A percentile compares a stretch with the other conserved stretches of the same genome.
Conservation (phyloP, 92 coral and sea anemone genomes). For the Siderastrea radians region DNA sequence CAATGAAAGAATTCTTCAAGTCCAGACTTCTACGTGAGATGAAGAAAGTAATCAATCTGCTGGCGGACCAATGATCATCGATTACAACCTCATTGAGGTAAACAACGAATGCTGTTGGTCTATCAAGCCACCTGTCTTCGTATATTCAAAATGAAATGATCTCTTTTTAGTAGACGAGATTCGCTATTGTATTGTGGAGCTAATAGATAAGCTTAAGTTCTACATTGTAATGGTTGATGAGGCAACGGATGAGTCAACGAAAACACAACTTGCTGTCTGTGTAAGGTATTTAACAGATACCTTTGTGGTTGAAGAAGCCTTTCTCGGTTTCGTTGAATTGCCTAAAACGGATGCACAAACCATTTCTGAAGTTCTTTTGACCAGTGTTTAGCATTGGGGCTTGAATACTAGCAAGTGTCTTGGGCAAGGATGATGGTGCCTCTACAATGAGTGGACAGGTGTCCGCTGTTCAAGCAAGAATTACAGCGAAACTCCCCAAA, state of each 20-base stretch:
- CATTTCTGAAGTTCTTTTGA: slow-evolving; percentile 22
- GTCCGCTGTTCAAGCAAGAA: slow-evolving; percentile 38
- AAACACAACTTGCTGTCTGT: too few relatives aligned
- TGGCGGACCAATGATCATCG: too few relatives aligned
- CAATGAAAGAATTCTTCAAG: too few relatives aligned
- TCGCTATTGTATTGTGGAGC: neutral
- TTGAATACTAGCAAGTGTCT: slow-evolving; percentile 25
- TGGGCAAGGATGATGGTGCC: slow-evolving; percentile 62
- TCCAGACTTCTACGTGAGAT: too few relatives aligned
- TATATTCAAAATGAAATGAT: slow-evolving; percentile 53
- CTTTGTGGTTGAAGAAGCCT: too few relatives aligned
- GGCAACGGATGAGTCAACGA: slow-evolving; percentile 23
- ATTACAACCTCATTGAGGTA: too few relatives aligned
- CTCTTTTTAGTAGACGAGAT: neutral
- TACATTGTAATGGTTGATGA: slow-evolving; percentile 50
- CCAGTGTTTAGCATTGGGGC: too few relatives aligned
- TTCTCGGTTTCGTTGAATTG: slow-evolving; percentile 17
- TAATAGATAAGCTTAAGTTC: slow-evolving; percentile 28
- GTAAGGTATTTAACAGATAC: too few relatives aligned
- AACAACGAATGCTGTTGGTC: too few relatives aligned
- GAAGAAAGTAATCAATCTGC: too few relatives aligned
- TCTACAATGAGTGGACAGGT: slow-evolving; percentile 39
- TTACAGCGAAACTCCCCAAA: slow-evolving; percentile 9
- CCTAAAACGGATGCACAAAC: slow-evolving; percentile 46
- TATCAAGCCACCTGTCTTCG: neutral